Conservation (phyloP, 2,113 vertebrate species). For the Machaerirhynchus nigripectus region DNA sequence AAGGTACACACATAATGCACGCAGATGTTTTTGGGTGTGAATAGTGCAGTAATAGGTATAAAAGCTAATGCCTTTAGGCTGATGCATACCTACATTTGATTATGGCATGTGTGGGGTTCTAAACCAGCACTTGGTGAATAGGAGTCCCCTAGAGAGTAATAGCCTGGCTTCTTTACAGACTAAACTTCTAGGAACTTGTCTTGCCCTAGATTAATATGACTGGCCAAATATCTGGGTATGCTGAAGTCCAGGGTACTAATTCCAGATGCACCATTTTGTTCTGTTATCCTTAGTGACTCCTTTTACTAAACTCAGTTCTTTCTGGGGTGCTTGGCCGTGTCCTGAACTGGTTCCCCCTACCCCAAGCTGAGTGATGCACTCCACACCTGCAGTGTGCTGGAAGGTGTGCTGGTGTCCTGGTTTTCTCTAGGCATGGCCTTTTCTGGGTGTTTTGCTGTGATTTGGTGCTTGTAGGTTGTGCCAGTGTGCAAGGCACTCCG, state of each 20-base stretch:
- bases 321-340: background rate
- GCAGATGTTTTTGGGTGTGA: background rate
- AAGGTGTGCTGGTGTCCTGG: background rate
- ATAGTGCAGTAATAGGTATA: background rate
- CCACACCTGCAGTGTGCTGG: background rate
- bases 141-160: background rate
- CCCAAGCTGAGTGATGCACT: background rate
- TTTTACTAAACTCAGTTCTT: background rate
- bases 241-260: background rate
- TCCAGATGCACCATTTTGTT: slow-evolving; percentile 67
- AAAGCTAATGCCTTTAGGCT: background rate
- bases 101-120: background rate
- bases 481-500: background rate
- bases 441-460: slow-evolving; percentile 10
- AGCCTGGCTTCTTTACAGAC: background rate
- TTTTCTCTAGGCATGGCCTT: background rate
- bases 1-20: background rate
- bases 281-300: background rate
- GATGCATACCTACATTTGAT: background rate
- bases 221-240: background rate
- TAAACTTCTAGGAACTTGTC: background rate
- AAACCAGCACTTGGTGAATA: background rate
- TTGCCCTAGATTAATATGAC: background rate
- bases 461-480: background rate
- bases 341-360: background rate